Base-by-base conservation (phyloP, 2,888 invertebrate species). In the Orthosia incerta region DNA sequence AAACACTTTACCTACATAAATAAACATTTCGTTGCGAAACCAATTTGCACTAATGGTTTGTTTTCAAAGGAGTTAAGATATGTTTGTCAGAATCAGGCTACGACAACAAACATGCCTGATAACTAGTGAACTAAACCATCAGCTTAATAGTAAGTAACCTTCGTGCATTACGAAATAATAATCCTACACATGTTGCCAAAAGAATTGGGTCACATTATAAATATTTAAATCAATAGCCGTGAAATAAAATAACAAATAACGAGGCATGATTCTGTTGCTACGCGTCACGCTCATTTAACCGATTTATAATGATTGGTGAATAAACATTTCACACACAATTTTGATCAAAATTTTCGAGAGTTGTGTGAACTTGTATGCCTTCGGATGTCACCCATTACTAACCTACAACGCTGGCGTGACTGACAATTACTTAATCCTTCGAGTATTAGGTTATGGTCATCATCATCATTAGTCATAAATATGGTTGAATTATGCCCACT, bases 391-490 rank as follows among this genome's bases (percentile, higher is more conserved):
- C 31, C 70, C 57, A 86, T 87, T 85, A 86, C 68, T 77, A 63
- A 45, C 16, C 74, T 61, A 46, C 51, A 76, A 66, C 48, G 56
- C 72, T 82, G 71, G 77, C 85, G 86, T 86, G 80, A 86, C 84
- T 86, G 79, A 79, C 71, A 71, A 85, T 83, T 75, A 76, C 61
- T 76, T 76, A 80, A 84, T 80, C 82, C 83, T 82, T 84, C 88
- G 59, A 50, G 76, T 86, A 83, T 80, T 83, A 77, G 86, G 88
- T 87, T 84, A 87, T 75, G 88, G 87, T 74, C 87, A 87, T 71
- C 74, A 80, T 77, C 67, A 77, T 85, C 77, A 86, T 87, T 80
- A 85, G 62, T 60, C 53, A 46, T 78, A 63, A 67, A 53, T 61
- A 70, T 69, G 3, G 15, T 31, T 50, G 26, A 72, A 63, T 63